phyloP scores from a whole-genome alignment of 2,113 vertebrate genomes.

The Cynocephalus volans region DNA sequence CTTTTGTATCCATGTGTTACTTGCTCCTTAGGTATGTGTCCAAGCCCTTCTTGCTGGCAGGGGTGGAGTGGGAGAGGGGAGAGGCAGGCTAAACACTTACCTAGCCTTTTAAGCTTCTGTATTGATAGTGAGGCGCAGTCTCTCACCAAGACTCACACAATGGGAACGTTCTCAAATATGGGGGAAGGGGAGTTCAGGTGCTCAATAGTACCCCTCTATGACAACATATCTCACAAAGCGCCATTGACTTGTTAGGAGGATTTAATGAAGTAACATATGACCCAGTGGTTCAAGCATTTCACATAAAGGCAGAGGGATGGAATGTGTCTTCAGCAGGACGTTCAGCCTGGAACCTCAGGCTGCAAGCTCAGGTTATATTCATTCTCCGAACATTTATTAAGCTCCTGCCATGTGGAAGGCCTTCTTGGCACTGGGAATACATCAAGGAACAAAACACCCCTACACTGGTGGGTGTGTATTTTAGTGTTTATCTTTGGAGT shows the following conservation, averaged over 20 bases:
- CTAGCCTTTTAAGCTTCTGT: background rate
- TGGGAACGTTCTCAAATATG: background rate
- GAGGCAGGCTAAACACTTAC: too few species aligned
- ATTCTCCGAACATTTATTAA: background rate
- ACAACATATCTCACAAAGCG: background rate
- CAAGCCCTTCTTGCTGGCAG: background rate
- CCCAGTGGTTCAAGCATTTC: background rate
- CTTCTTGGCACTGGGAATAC: background rate
- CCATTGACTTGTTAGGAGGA: too few species aligned
- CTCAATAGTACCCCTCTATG: background rate
- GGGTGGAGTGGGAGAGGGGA: too few species aligned
- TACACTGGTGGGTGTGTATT: background rate
- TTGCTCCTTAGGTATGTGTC: background rate
- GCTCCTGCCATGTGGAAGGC: too few species aligned
- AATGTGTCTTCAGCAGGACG: background rate
- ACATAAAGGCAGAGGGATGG: background rate
- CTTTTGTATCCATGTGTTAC: background rate
- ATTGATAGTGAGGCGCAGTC: background rate
- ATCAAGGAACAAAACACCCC: background rate
- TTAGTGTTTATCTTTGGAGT: background rate
- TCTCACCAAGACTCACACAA: background rate
- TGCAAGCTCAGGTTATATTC: background rate
- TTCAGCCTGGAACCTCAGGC: background rate
- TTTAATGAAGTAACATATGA: accelerated
- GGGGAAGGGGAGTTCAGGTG: too few species aligned